Evolutionary conservation across 2,888 invertebrate genomes (phyloP), one percentile per base, ranked within the genome.

Genomic region (Habroteleia sp.): DNA sequence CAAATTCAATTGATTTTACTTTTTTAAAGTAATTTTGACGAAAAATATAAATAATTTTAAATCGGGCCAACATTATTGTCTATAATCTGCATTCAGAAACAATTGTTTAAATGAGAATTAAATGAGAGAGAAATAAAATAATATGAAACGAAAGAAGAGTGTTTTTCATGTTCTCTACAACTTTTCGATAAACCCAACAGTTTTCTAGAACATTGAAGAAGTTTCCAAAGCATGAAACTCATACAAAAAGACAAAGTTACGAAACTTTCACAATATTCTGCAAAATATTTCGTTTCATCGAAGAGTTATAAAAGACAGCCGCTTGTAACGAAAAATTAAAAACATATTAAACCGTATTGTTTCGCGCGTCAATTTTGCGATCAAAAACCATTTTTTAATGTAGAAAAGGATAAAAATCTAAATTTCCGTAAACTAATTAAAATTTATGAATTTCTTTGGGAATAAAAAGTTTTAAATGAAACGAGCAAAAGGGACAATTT

Each of bases 241-340:
- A 56, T 50, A 69, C 63, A 69, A 39, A 68, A 74, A 63, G 63
- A 63, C 63, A 69, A 69, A 74, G 74, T 69, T 69, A 8, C 23
- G 31, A 68, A 74, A 74, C 74, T 74, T 74, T 69, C 33, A 63
- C 74, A 74, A 74, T 74, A 63, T 74, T 62, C 62, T 56, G 74
- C 42, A 48, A 50, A 68, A 58, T 39, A 58, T 50, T 69, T 48
- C 54, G 56, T 69, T 58, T 74, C 65, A 29, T 69, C 46, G 37
- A 25, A 13, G 54, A 68, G 50, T 44, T 68, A 62, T 33, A 52
- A 50, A 52, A 56, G 63, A 50, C 63, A 63, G 11, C 56, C 44
- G 39, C 35, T 35, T 10, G 11, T 35, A 54, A 29, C 39, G 11
- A 48, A 56, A 56, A 54, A 71, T 62, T 54, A 54, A 71, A 71